A percentile compares a stretch with the other conserved stretches of the same genome.
These are phyloP conservation scores for Leistus spinibarbis DNA, from an alignment of 2,888 invertebrate genomes.

Conservation along the genomic window DNA sequence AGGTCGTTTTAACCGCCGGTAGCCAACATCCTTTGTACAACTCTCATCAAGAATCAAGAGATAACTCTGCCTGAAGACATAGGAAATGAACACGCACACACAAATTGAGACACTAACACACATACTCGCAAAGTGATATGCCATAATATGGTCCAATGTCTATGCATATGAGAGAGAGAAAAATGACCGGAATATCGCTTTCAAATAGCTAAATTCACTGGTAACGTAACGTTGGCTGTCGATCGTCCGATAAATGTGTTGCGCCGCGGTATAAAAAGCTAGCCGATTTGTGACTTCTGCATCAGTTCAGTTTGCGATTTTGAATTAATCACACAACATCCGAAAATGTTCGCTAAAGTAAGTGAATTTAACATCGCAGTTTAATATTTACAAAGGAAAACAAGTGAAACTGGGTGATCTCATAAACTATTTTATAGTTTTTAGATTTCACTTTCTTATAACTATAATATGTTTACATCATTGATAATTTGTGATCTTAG, in stretches of 20 bases:
- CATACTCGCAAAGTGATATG: constrained; percentile 11
- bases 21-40: constrained; percentile 16
- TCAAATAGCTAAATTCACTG: constrained; percentile 27
- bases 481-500: too few relatives aligned
- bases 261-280: constrained; percentile 20
- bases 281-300: background rate
- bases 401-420: background rate
- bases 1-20: constrained; percentile 10
- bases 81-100: constrained; percentile 22
- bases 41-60: background rate
- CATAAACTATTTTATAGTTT: background rate
- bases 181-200: constrained; percentile 35
- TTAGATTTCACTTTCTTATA: background rate
- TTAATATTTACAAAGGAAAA: background rate
- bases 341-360: constrained; percentile 23
- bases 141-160: constrained; percentile 22
- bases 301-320: constrained; percentile 13
- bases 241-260: constrained; percentile 11
- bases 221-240: constrained; percentile 20
- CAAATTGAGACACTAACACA: constrained; percentile 16
- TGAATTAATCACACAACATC: constrained; percentile 5
- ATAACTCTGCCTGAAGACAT: constrained; percentile 8
- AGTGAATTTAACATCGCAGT: constrained; percentile 2
- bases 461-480: background rate
- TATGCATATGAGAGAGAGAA: background rate